Base-by-base conservation (phyloP, 2,113 vertebrate genomes). In the Planiliza haematocheilus region DNA sequence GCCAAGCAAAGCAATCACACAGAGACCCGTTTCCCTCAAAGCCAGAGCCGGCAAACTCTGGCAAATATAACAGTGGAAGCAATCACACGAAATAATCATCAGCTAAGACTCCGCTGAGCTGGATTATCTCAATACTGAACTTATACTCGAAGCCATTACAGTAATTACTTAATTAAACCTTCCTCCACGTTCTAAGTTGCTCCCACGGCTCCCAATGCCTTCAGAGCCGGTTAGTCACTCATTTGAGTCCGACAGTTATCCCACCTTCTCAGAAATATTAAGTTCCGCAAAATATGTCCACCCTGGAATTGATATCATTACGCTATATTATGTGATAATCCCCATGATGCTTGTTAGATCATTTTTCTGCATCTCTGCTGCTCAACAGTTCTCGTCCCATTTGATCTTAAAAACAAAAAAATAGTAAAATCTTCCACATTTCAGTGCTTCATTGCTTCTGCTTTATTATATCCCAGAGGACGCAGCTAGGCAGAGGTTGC, bases 1-100 rank as follows among this genome's bases (percentile, higher is more conserved):
- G 63, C 56, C 59, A 76, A 38, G 60, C 72, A 67, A 30, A 30
- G 71, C 69, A 67, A 75, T 71, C 74, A 50, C 66, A 81, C 48
- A 30, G 55, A 18, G 8, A 18, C 60, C 52, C 59, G 65, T 53
- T 67, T 68, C 60, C 59, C 50, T 66, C 30, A 43, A n/a, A 20
- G 18, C 53, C 8, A 2, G 34, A 57, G n/a, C 20, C 51, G 38
- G 36, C 37, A 69, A n/a, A 51, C 67, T 68, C 72, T 43, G 61
- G 72, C 16, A 69, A 68, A 60, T 50, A 55, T 51, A 77, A 64
- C 70, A 66, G 67, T 13, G 24, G 70, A 81, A 20, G 69, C 61
- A 64, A 70, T 81, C 24, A 43, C 30, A 48, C 2, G 38, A 73
- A 83, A 73, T 34, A 76, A 58, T 72, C 55, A 63, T 56, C 7